phyloP scores from a whole-genome alignment of 2,797 vertebrate species.

The Lacerta viridis region DNA sequence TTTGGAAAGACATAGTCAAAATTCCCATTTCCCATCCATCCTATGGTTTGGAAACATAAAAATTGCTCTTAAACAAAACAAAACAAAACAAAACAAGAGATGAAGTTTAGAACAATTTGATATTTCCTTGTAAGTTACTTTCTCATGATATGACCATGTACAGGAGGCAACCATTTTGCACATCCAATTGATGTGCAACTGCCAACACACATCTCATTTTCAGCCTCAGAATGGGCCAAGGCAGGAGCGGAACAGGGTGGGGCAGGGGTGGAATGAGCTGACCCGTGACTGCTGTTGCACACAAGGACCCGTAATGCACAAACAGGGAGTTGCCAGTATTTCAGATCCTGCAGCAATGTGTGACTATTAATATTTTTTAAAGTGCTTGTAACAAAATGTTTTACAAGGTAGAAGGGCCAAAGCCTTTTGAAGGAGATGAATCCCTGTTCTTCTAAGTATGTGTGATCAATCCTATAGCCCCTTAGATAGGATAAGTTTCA shows the following conservation, averaged over 20 bases:
- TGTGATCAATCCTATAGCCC: too few species aligned
- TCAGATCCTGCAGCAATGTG: background rate
- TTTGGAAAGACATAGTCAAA: background rate
- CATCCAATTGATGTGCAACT: too few species aligned
- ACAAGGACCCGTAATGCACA: too few species aligned
- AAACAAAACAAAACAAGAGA: background rate
- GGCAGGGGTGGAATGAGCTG: too few species aligned
- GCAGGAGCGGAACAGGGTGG: too few species aligned
- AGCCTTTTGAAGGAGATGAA: background rate
- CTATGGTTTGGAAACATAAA: background rate
- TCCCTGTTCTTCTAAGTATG: background rate
- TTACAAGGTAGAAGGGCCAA: background rate
- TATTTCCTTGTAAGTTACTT: background rate
- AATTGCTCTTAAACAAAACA: background rate
- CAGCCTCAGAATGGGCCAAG: too few species aligned
- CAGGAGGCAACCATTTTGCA: too few species aligned
- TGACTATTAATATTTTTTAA: background rate
- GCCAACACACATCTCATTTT: too few species aligned
- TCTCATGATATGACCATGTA: background rate
- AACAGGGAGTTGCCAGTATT: too few species aligned
- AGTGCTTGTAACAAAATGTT: background rate
- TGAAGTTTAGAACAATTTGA: background rate
- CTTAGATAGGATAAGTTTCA: too few species aligned
- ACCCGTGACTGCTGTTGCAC: too few species aligned
- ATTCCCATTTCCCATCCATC: background rate